phyloP scores from a whole-genome alignment of 2,113 vertebrate genomes.

The Tauraco erythrolophus region DNA sequence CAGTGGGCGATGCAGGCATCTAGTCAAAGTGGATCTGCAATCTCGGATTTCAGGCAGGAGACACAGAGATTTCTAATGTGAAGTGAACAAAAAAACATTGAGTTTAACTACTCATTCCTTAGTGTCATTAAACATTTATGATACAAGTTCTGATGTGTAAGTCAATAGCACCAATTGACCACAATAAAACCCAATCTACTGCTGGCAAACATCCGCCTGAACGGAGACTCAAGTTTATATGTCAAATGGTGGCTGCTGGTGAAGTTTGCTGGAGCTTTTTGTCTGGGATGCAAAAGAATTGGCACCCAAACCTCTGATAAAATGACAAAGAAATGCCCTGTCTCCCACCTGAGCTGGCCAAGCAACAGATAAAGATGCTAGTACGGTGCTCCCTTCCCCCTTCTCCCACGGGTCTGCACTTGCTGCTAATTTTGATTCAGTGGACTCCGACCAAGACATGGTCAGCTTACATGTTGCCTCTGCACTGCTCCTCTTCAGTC shows the following conservation, averaged over 20 bases:
- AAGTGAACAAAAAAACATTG: background rate
- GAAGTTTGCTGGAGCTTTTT: background rate
- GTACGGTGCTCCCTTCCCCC: background rate
- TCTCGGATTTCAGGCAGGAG: background rate
- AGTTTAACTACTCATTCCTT: background rate
- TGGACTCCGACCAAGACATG: constrained; percentile 48
- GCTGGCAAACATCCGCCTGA: background rate
- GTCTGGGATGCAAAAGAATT: background rate
- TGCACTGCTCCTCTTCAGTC: background rate
- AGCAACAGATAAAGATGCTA: background rate
- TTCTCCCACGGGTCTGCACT: background rate
- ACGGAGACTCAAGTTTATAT: fast-evolving
- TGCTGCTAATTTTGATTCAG: constrained; percentile 51
- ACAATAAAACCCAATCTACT: background rate
- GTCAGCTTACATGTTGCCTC: constrained; percentile 33
- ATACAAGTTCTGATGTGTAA: fast-evolving
- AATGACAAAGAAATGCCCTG: background rate
- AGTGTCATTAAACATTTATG: background rate
- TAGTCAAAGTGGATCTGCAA: background rate
- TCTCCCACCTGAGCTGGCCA: background rate
- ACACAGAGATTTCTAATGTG: background rate
- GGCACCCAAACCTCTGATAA: background rate
- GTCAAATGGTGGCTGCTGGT: background rate
- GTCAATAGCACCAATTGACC: background rate
- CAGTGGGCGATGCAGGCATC: background rate